These are phyloP conservation scores for Stichopus horrens DNA, from an alignment of 53 echinoderm and acorn worm species.

Conservation along the genomic window DNA sequence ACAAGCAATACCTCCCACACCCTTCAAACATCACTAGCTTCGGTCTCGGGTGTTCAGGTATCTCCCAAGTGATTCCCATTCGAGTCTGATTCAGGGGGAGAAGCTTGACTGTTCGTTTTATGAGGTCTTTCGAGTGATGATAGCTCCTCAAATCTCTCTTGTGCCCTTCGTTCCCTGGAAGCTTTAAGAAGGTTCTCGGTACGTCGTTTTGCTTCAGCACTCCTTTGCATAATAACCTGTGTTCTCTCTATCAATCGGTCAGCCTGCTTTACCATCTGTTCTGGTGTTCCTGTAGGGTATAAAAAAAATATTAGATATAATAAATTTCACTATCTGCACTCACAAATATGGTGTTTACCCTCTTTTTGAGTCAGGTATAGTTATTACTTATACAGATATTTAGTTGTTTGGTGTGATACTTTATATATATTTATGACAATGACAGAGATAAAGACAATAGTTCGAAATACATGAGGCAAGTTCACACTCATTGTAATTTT, in stretches of 20 bases:
- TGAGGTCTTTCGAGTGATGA: neutral
- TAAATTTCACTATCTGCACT: neutral
- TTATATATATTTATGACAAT: no score
- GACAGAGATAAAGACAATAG: no score
- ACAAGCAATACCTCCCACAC: no score
- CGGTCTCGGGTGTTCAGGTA: no score
- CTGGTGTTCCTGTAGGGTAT: slow-evolving; percentile 30
- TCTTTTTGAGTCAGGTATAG: no score
- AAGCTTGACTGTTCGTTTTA: neutral
- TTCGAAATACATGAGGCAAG: no score
- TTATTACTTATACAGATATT: no score
- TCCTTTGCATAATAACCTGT: slow-evolving; percentile 29
- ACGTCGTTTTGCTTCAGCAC: slow-evolving; percentile 45
- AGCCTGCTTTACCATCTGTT: slow-evolving; percentile 48
- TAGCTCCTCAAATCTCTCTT: slow-evolving; percentile 35
- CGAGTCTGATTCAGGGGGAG: neutral
- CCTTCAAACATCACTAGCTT: no score
- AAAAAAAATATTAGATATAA: neutral
- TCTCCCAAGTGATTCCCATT: neutral
- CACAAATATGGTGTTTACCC: no score
- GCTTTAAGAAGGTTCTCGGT: slow-evolving; percentile 33
- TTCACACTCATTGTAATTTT: no score
- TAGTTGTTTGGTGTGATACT: no score
- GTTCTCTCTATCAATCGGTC: slow-evolving; percentile 41
- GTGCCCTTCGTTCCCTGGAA: slow-evolving; percentile 29